Evolutionary conservation across 2,888 invertebrate species (phyloP).

Genomic region (Cataglyphis livida): DNA sequence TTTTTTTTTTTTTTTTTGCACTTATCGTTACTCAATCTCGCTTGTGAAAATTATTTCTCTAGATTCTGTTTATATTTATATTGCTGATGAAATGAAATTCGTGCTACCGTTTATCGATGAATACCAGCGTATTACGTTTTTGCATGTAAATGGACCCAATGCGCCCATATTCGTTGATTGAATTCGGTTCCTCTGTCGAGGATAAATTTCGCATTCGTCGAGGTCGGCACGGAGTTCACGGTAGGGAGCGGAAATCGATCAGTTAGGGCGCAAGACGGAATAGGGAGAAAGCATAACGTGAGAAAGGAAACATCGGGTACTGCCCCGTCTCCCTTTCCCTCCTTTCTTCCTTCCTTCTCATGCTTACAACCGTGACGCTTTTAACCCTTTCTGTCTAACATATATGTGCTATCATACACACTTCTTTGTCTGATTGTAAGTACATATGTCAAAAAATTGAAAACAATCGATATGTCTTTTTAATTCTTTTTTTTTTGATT

Average conservation of each 20-base stretch:
- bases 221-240: slow-evolving; percentile 19
- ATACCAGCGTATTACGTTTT: slow-evolving; percentile 17
- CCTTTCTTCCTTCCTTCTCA: too few species aligned
- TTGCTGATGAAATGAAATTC: slow-evolving; percentile 26
- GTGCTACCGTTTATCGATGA: slow-evolving; percentile 36
- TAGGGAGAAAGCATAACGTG: slow-evolving; percentile 64
- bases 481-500: slow-evolving; percentile 12
- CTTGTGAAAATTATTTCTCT: not conserved
- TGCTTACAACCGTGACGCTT: slow-evolving; percentile 36
- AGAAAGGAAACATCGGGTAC: slow-evolving; percentile 58
- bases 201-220: slow-evolving; percentile 67
- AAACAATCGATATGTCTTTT: not conserved
- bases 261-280: slow-evolving; percentile 47
- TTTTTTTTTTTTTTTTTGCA: not conserved
- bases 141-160: slow-evolving; percentile 37
- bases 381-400: slow-evolving; percentile 24
- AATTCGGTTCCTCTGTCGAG: slow-evolving; percentile 60
- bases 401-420: not conserved
- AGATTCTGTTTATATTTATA: not conserved
- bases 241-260: slow-evolving; percentile 65
- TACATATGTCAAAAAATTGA: not conserved
- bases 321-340: not conserved
- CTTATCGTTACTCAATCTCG: not conserved
- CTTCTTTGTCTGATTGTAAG: not conserved
- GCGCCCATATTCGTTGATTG: slow-evolving; percentile 64